Evolutionary conservation across 2,888 invertebrate genomes (phyloP).

Genomic region (Oxycera nigricornis): DNA sequence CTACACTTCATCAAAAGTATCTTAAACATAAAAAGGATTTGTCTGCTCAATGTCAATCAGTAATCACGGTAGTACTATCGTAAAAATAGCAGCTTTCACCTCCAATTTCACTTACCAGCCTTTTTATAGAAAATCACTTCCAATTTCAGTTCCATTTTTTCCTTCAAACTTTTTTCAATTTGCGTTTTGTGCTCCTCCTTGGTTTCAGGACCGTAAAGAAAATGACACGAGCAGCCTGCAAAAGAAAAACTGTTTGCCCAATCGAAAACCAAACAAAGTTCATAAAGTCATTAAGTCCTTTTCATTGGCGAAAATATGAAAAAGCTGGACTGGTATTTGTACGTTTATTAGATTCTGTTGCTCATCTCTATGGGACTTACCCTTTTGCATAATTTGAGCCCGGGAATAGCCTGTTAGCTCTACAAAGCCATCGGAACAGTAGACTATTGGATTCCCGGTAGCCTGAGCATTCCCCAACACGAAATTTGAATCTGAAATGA

Average conservation of each 20-base stretch:
- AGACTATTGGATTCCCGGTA: constrained; percentile 87
- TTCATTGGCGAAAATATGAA: background rate
- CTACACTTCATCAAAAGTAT: too few relatives aligned
- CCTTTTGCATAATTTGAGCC: constrained; percentile 96
- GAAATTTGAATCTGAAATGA: constrained; percentile 87
- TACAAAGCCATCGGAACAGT: constrained; percentile 96
- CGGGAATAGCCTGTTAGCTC: constrained; percentile 93
- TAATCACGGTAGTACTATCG: too few relatives aligned
- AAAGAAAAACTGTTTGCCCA: too few relatives aligned
- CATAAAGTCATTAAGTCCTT: background rate
- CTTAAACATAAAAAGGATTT: too few relatives aligned
- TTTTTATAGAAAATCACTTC: constrained; percentile 96
- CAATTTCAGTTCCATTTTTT: constrained; percentile 89
- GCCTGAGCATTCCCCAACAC: constrained; percentile 96
- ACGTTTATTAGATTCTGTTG: background rate
- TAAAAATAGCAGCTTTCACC: too few relatives aligned
- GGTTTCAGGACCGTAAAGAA: constrained; percentile 91
- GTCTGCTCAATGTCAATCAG: too few relatives aligned
- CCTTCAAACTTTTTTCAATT: constrained; percentile 88
- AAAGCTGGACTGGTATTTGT: background rate
- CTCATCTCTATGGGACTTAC: constrained; percentile 51
- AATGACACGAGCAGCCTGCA: constrained; percentile 88
- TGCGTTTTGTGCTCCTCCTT: constrained; percentile 85
- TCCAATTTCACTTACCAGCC: constrained; percentile 73
- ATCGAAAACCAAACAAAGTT: background rate